Percentiles rank a stretch among this genome's conserved stretches.
phyloP scores from a whole-genome alignment of 2,113 vertebrate species.

The Columba livia region DNA sequence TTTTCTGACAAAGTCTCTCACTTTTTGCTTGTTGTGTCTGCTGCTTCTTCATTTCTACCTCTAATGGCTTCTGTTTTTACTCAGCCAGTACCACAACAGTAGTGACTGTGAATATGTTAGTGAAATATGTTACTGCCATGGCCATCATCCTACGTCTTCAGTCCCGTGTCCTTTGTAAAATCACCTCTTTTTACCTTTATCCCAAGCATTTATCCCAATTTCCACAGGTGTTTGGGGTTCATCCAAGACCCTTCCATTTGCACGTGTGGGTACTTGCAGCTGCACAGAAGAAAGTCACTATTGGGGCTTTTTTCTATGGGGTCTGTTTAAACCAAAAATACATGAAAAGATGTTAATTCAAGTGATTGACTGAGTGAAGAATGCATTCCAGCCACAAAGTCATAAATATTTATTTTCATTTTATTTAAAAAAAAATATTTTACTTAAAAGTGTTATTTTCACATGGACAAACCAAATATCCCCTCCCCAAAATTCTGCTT shows the following conservation, averaged over 20 bases:
- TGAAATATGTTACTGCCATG: accelerated
- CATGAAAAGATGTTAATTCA: not conserved
- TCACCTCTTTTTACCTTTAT: not conserved
- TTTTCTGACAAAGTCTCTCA: not conserved
- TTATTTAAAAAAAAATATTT: not conserved
- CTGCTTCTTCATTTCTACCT: not conserved
- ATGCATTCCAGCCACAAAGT: not conserved
- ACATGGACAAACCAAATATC: not conserved
- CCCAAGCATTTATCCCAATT: not conserved
- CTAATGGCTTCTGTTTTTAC: not conserved
- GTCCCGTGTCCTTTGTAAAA: not conserved
- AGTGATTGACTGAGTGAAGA: not conserved
- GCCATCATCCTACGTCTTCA: not conserved
- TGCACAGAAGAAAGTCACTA: not conserved
- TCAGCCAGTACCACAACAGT: accelerated
- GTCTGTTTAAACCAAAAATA: not conserved
- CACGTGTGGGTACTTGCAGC: not conserved
- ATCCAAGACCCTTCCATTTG: not conserved
- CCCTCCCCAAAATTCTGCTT: not conserved
- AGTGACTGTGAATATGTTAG: not conserved
- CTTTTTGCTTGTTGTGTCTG: not conserved
- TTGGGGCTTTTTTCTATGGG: not conserved
- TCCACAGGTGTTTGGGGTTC: not conserved
- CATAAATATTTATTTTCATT: not conserved
- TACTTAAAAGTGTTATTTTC: not conserved